These are phyloP conservation scores for Passer montanus DNA, from an alignment of 2,113 vertebrate species.

Conservation along the genomic window DNA sequence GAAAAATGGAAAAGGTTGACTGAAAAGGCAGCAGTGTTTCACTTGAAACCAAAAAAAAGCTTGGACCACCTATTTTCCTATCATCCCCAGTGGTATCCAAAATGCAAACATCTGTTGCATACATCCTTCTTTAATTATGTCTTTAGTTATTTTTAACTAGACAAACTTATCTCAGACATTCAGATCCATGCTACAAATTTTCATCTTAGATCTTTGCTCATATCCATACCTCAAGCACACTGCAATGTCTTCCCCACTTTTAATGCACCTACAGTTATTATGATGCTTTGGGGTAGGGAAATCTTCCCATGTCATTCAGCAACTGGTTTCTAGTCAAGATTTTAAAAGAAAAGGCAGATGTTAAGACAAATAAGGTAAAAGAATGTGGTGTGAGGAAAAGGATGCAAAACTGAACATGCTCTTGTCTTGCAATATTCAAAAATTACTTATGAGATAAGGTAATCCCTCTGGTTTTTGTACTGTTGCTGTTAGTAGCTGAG, in stretches of 20 bases:
- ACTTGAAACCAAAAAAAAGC: background rate
- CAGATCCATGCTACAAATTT: background rate
- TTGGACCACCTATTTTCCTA: background rate
- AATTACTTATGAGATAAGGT: background rate
- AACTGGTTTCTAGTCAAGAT: background rate
- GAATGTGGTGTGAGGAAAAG: background rate
- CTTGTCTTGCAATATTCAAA: background rate
- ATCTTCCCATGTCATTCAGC: background rate
- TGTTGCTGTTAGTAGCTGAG: background rate
- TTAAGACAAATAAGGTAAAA: background rate
- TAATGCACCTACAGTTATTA: background rate
- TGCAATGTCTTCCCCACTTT: background rate
- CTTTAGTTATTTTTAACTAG: constrained; percentile 49
- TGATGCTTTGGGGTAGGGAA: background rate
- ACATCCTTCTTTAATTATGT: constrained; percentile 28
- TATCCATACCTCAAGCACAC: background rate
- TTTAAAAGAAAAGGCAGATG: background rate
- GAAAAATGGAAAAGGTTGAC: background rate
- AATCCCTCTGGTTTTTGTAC: background rate
- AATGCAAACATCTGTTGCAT: constrained; percentile 21
- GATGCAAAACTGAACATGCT: background rate
- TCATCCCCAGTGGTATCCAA: background rate
- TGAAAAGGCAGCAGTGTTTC: background rate
- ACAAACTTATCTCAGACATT: constrained; percentile 22
- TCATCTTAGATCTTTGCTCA: background rate